phyloP scores from a whole-genome alignment of 1,140 invertebrate species.

The Wasmannia auropunctata region DNA sequence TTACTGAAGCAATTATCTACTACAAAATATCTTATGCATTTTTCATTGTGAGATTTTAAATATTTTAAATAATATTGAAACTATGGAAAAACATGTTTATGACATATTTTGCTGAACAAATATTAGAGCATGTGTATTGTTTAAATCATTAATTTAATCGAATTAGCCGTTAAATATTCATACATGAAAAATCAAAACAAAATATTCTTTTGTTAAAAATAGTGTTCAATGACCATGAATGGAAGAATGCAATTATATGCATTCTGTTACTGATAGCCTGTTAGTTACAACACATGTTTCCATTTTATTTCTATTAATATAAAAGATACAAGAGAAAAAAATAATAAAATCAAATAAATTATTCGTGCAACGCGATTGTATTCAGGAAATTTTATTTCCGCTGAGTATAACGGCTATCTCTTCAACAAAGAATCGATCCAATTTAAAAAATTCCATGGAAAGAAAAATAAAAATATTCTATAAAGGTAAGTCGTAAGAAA shows the following conservation, averaged over 20 bases:
- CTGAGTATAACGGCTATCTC: background rate
- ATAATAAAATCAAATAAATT: conserved; percentile 4
- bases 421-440: background rate
- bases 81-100: background rate
- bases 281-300: background rate
- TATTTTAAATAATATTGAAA: background rate
- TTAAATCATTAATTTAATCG: background rate
- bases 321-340: background rate
- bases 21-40: background rate
- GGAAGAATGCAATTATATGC: background rate
- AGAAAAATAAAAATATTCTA: background rate
- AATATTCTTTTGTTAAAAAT: background rate
- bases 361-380: background rate
- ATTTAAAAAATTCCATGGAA: background rate
- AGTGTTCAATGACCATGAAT: background rate
- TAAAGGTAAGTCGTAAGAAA: background rate
- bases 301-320: conserved; percentile 4
- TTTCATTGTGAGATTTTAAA: background rate
- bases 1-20: background rate
- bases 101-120: background rate
- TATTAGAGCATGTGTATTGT: background rate
- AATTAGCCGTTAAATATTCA: background rate
- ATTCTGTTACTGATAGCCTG: background rate
- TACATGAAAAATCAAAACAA: background rate
- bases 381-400: background rate